These are phyloP conservation scores for Girardia tigrina DNA, from an alignment of 2,888 invertebrate genomes.

Conservation along the genomic window DNA sequence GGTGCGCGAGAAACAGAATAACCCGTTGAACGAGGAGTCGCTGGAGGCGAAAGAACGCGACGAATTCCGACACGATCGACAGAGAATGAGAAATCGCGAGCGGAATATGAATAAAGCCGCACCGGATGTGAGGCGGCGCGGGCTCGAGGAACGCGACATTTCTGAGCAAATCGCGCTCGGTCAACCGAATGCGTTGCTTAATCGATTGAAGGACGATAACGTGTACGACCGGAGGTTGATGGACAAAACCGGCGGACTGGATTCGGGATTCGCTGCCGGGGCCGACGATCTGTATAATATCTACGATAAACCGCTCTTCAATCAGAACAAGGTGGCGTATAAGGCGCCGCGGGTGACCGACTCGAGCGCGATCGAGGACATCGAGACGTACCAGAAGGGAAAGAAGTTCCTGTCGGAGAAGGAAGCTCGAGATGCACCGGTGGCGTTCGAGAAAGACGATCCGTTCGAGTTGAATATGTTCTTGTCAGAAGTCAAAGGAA, in stretches of 20 bases:
- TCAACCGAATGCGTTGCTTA: conserved; percentile 44
- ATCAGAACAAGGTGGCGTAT: conserved; percentile 48
- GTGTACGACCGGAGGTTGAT: conserved; percentile 84
- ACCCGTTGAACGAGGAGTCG: conserved; percentile 39
- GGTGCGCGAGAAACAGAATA: conserved; percentile 64
- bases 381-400: conserved; percentile 67
- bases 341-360: conserved; percentile 62
- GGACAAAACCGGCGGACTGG: conserved; percentile 70
- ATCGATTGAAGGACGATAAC: conserved; percentile 42
- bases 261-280: conserved; percentile 66
- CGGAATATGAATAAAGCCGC: conserved; percentile 74
- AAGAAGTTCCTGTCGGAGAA: conserved; percentile 86
- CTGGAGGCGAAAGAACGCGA: conserved; percentile 42
- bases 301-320: conserved; percentile 78
- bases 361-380: conserved; percentile 74
- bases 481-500: conserved; percentile 84
- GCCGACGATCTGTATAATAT: conserved; percentile 90
- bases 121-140: conserved; percentile 77
- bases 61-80: conserved; percentile 66
- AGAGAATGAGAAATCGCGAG: conserved; percentile 78
- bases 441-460: conserved; percentile 61
- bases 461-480: conserved; percentile 95
- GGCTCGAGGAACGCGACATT: conserved; percentile 69
- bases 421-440: conserved; percentile 53
- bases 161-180: conserved; percentile 79